phyloP scores from a whole-genome alignment of 1,140 invertebrate genomes.

The Drosophila equinoxialis region DNA sequence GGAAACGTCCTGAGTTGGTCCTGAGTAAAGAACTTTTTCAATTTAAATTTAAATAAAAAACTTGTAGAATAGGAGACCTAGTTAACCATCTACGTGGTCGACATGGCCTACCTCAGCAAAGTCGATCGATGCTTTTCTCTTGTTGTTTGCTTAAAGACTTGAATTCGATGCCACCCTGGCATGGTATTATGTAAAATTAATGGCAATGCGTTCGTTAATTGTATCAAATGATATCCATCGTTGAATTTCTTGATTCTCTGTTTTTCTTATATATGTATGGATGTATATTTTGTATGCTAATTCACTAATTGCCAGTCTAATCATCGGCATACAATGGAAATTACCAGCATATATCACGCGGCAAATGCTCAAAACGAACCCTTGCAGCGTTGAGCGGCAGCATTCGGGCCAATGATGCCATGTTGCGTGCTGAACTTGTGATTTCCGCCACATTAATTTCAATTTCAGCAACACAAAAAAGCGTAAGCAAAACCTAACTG shows the following conservation, averaged over 20 bases:
- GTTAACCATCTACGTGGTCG: no score
- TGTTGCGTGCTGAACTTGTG: slow-evolving; percentile 76
- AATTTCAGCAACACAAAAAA: slow-evolving; percentile 63
- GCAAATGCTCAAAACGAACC: slow-evolving; percentile 61
- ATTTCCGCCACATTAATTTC: slow-evolving; percentile 80
- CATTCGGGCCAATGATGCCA: slow-evolving; percentile 12
- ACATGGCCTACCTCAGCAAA: not conserved
- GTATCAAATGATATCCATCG: not conserved
- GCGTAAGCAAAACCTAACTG: slow-evolving; percentile 1
- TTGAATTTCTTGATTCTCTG: no score
- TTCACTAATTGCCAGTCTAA: slow-evolving; percentile 72
- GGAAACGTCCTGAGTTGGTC: no score
- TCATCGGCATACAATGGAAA: slow-evolving; percentile 63
- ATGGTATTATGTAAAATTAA: no score
- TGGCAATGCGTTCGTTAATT: not conserved
- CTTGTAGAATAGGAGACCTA: no score
- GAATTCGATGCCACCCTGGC: no score
- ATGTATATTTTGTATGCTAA: slow-evolving; percentile 57
- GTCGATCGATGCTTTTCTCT: no score
- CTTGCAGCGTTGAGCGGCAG: slow-evolving; percentile 38
- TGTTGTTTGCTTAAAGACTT: no score
- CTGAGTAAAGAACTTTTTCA: no score
- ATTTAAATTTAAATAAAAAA: no score
- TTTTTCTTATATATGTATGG: not conserved
- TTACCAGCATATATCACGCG: slow-evolving; percentile 73